Evolutionary conservation across 2,888 invertebrate genomes (phyloP).

Genomic region (Megalurothrips usitatus): DNA sequence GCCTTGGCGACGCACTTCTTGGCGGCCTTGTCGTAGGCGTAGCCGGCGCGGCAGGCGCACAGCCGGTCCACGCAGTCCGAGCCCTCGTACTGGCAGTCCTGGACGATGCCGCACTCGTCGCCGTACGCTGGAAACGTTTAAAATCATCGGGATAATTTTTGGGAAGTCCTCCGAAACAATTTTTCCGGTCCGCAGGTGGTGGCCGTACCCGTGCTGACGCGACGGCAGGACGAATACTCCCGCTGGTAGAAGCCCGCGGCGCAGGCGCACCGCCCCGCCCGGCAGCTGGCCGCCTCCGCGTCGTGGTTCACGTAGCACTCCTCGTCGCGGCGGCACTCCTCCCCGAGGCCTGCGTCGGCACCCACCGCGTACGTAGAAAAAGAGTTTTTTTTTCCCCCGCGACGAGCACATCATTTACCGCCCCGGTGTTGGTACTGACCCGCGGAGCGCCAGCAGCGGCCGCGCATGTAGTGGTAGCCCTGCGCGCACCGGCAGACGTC

Average conservation of each 20-base stretch:
- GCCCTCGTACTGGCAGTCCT: constrained; percentile 40
- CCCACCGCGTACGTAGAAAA: too few species aligned
- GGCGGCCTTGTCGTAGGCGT: constrained; percentile 27
- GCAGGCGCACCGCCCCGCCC: constrained; percentile 40
- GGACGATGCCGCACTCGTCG: constrained; percentile 39
- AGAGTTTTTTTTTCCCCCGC: too few species aligned
- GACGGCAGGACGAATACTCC: constrained; percentile 44
- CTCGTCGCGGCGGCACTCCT: constrained; percentile 39
- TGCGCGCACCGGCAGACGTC: neutral
- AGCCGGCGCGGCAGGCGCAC: neutral
- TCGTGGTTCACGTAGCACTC: constrained; percentile 43
- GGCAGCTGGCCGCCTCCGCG: constrained; percentile 41
- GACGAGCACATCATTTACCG: too few species aligned
- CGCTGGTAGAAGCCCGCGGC: constrained; percentile 43
- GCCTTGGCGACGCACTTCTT: constrained; percentile 19
- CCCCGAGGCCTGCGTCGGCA: constrained; percentile 39
- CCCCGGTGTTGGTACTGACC: too few species aligned
- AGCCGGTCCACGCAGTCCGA: constrained; percentile 36
- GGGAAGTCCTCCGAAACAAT: too few species aligned
- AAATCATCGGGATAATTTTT: too few species aligned
- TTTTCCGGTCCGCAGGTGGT: too few species aligned
- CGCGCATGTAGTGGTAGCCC: constrained; percentile 15
- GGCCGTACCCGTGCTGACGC: constrained; percentile 38
- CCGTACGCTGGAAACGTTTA: constrained; percentile 35
- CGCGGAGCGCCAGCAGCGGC: neutral